phyloP scores from a whole-genome alignment of 1,140 invertebrate genomes.

The Cherax quadricarinatus region DNA sequence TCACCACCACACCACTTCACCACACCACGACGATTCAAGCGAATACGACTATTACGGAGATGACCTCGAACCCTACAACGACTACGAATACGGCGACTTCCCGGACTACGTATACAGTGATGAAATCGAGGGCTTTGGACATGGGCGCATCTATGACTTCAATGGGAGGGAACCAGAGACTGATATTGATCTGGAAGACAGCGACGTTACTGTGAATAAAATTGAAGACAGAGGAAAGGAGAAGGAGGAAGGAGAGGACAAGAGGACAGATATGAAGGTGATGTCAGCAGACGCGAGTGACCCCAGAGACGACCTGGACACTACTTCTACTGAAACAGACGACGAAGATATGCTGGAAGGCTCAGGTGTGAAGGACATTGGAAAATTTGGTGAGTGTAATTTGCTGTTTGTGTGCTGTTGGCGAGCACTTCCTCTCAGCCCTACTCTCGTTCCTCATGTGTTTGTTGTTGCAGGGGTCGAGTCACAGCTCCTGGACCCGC shows the following conservation, averaged over 20 bases:
- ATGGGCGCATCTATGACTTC: not conserved
- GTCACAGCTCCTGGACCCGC: no score
- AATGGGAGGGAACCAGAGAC: no score
- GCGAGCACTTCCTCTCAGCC: no score
- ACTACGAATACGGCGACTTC: constrained; percentile 15
- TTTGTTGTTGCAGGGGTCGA: no score
- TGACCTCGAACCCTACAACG: constrained; percentile 17
- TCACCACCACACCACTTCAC: not conserved
- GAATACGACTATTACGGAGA: constrained; percentile 24
- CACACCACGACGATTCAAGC: not conserved
- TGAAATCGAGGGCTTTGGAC: constrained; percentile 33
- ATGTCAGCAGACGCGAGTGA: not conserved
- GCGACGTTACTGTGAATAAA: not conserved
- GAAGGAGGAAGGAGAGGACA: not conserved
- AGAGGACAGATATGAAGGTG: not conserved
- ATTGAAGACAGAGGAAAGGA: not conserved
- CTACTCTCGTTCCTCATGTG: no score
- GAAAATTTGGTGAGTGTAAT: constrained; percentile 11
- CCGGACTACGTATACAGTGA: constrained; percentile 52
- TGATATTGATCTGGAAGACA: not conserved
- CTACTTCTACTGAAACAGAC: constrained; percentile 3
- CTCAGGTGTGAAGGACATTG: not conserved
- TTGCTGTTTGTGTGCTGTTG: no score
- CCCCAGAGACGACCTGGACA: not conserved
- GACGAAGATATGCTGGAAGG: constrained; percentile 42